These are phyloP conservation scores for Zaprionus africanus DNA, from an alignment of 1,140 invertebrate genomes.

Conservation along the genomic window DNA sequence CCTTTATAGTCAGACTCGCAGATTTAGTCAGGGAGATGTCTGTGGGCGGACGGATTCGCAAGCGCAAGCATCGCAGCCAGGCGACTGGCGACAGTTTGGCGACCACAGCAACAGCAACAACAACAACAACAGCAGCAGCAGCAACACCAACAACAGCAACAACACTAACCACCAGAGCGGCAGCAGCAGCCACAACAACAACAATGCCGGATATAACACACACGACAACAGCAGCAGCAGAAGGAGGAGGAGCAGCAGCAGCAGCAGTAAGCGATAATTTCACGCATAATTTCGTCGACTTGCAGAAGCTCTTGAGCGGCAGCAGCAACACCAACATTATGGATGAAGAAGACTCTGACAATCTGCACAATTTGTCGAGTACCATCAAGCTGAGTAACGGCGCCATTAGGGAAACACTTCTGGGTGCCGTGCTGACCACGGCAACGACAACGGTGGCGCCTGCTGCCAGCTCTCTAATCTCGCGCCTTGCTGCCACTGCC, in stretches of 20 bases:
- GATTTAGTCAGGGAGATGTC: constrained; percentile 40
- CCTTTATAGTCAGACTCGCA: constrained; percentile 6
- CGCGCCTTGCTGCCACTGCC: constrained; percentile 33
- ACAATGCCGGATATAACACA: constrained; percentile 9
- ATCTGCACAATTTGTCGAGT: constrained; percentile 54
- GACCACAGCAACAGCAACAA: constrained; percentile 21
- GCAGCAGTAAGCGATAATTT: constrained; percentile 60
- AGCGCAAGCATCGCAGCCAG: constrained; percentile 67
- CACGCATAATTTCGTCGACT: constrained; percentile 80
- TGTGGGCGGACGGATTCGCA: constrained; percentile 60
- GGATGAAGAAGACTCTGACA: neutral
- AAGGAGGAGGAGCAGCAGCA: neutral
- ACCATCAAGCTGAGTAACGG: constrained; percentile 74
- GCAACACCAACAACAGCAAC: neutral
- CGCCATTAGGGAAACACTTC: constrained; percentile 73
- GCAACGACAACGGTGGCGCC: constrained; percentile 73
- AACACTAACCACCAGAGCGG: neutral
- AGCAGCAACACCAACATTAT: constrained; percentile 47
- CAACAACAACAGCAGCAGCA: constrained; percentile 8
- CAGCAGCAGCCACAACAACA: neutral
- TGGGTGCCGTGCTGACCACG: constrained; percentile 76
- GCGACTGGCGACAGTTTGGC: constrained; percentile 60
- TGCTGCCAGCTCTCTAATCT: constrained; percentile 54
- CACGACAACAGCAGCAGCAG: constrained; percentile 6
- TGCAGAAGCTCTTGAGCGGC: constrained; percentile 77